Evolutionary conservation across 1,140 invertebrate species (phyloP), one percentile per base, ranked within the genome.

Genomic region (Panonychus citri): DNA sequence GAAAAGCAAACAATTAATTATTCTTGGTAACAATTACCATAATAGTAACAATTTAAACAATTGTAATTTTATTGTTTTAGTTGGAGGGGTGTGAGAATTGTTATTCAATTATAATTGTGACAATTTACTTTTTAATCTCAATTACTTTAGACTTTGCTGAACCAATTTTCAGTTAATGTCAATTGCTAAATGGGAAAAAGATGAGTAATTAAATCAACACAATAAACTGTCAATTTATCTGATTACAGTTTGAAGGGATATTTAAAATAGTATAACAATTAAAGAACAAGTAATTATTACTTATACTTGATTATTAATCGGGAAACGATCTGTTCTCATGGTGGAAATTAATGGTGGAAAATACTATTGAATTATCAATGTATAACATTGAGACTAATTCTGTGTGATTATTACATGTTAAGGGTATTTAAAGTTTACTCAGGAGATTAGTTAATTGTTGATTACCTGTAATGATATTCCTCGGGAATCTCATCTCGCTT

Each of bases 401-500:
- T n/a, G n/a, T n/a, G n/a, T n/a, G n/a, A n/a, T n/a, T n/a, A n/a
- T n/a, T n/a, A n/a, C n/a, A n/a, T n/a, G n/a, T n/a, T n/a, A n/a
- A n/a, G n/a, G n/a, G n/a, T n/a, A n/a, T n/a, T n/a, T n/a, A n/a
- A n/a, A n/a, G n/a, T n/a, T n/a, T n/a, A n/a, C n/a, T n/a, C n/a
- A n/a, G n/a, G n/a, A n/a, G n/a, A n/a, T n/a, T n/a, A n/a, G n/a
- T n/a, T n/a, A n/a, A n/a, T n/a, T n/a, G n/a, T n/a, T n/a, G 19
- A 13, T 40, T 67, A 61, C 51, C 62, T 64, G 58, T 65, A 68
- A 59, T 69, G 68, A 58, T 61, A 69, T 24, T 64, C 50, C 26
- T 67, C 64, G 12, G 70, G 67, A 48, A 71, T 66, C 12, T 70
- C 66, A 10, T 66, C 61, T 53, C 62, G 60, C 51, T 60, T 60